Base-by-base conservation (phyloP, 2,888 invertebrate genomes). In the Trissonchulus sp. region DNA sequence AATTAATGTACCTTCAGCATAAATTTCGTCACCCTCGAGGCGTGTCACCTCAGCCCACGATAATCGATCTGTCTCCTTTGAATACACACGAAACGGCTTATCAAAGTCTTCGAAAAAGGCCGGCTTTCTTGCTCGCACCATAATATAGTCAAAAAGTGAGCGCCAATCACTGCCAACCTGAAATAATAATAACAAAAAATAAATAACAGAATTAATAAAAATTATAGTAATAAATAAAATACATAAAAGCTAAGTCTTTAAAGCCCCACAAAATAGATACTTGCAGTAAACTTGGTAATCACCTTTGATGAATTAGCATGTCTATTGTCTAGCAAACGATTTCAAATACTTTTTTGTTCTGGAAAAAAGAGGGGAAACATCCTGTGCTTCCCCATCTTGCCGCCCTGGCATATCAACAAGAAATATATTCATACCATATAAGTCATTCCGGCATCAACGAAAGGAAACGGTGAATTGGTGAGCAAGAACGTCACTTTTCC, bases 61-160 rank as follows among this genome's bases (percentile, higher is more conserved):
- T 82, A 93, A 92, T 0, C 91, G 90, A 81, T 92, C 90, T 60
- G 90, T 90, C 75, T 88, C 88, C 81, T 91, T 91, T 83, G 96
- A 93, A 84, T 92, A 95, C 63, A 93, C 89, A 77, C 97, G 87
- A 80, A 98, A 92, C 0, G 96, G 96, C 78, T 93, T 92, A 82
- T 91, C 90, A 30, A 83, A 80, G 83, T 94, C 93, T 0, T 93
- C 93, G 87, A 98, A 99, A 87, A 98, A 99, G 82, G 91, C 90
- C 0, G 98, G 98, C 84, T 99, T 98, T 81, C 94, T 90, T 0
- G 98, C 97, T 83, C 93, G 93, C 0, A 94, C 94, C 76, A 98
- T 93, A 63, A 97, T 90, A 31, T 97, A 92, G 86, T 98, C 94
- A 86, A 98, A 98, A 83, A 90, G 91, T 0, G 93, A 90, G 75